Evolutionary conservation across 2,888 invertebrate species (phyloP), one percentile per base, ranked within the genome.

Genomic region (Netelia fuscicornis): DNA sequence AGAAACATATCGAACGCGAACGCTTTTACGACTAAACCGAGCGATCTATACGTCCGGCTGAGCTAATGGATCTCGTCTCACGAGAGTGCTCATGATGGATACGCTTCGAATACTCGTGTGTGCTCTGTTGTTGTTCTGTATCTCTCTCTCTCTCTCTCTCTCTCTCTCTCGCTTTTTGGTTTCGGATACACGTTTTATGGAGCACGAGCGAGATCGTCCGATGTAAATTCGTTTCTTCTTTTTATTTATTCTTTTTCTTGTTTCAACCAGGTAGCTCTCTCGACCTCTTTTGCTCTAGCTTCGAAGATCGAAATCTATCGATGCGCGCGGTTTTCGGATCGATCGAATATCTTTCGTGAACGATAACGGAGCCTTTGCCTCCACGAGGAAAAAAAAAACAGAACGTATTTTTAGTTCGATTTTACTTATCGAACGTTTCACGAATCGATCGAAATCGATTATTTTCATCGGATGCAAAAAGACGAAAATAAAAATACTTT

Each of bases 31-130:
- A 37, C 13, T 0, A 48, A 48, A 52, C 58, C 6, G 30, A 72
- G 54, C 44, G 48, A 75, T 42, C 54, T 76, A n/a, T 17, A 48
- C 11, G 44, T 64, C 30, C 75, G 48, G 30, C 10, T n/a, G 56
- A 64, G 62, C 64, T 75, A 75, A 75, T 75, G 75, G 75, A 64
- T 75, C 42, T 54, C 42, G 52, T 75, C 42, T 54, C 42, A 54
- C 6, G 62, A 71, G 37, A 79, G 71, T 54, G 54, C 44, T 64
- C 11, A 2, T 25, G 60, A 71, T 62, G 42, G 42, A 48, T 13
- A 10, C 25, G 13, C 30, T 74, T 62, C 62, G 25, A n/a, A 64
- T 65, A 30, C 20, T 75, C 64, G 25, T 17, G 11, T 9, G 17
- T 52, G 8, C 25, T 10, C 17, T 10, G 11, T 74, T 30, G 30